Conservation (phyloP, 2,113 vertebrate species). For the Pteropus alecto region DNA sequence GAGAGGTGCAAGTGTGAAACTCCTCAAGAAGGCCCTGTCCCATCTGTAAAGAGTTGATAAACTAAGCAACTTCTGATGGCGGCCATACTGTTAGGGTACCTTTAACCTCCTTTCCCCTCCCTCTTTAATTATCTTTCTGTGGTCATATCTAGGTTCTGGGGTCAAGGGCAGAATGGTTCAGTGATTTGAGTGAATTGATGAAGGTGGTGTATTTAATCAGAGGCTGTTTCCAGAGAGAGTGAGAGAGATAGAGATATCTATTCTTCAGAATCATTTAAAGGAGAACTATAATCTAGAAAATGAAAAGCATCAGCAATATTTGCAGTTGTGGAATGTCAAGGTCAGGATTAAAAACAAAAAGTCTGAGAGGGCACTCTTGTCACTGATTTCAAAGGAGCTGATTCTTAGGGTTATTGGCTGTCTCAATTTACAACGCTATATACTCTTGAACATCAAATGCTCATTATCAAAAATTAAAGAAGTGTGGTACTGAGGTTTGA, state of each 20-base stretch:
- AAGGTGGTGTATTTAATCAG: constrained; percentile 79
- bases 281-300: constrained; percentile 82
- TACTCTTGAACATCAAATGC: constrained; percentile 68
- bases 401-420: constrained; percentile 81
- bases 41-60: neutral
- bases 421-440: constrained; percentile 66
- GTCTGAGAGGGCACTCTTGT: constrained; percentile 66
- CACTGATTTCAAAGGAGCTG: constrained; percentile 77
- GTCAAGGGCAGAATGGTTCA: constrained; percentile 56
- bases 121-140: neutral
- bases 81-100: neutral
- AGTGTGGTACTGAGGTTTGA: constrained; percentile 75
- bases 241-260: constrained; percentile 37
- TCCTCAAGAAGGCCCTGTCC: neutral
- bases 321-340: constrained; percentile 77
- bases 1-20: neutral
- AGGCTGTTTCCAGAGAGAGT: constrained; percentile 72
- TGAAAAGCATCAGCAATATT: constrained; percentile 81
- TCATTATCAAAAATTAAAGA: constrained; percentile 81
- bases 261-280: constrained; percentile 81
- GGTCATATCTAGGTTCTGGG: constrained; percentile 62
- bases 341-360: constrained; percentile 65
- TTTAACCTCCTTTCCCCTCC: neutral
- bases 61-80: neutral
- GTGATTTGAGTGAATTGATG: constrained; percentile 68